Evolutionary conservation across 2,113 vertebrate species (phyloP), one percentile per base, ranked within the genome.

Genomic region (Cacatua alba): DNA sequence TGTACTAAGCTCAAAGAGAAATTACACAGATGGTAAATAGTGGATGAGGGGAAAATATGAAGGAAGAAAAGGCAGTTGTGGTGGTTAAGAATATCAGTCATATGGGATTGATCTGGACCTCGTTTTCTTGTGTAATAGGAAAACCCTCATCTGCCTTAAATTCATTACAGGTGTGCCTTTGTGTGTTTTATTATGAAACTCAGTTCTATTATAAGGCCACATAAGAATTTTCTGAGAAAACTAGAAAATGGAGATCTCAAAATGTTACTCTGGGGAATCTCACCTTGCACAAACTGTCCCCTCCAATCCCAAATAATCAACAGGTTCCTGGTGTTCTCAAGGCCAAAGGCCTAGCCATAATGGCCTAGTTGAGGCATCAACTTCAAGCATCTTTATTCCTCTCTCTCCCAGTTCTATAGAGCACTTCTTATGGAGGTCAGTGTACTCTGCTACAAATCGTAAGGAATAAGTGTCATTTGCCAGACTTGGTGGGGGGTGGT

Each of bases 301-400:
- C 41, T 74, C 13, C 49, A 43, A 29, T n/a, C 23, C n/a, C 29
- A 77, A 88, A 67, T 23, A 70, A 6, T 74, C 25, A 83, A 28
- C 18, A 39, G 18, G 37, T 35, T 69, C n/a, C 49, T 44, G 13
- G 12, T 29, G 21, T 43, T 92, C 55, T 70, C 5, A 1, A 23
- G 70, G 43, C 9, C 35, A 67, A 82, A 63, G 20, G 7, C 29
- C n/a, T 52, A 81, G 11, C 43, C 17, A 31, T 11, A 65, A 37
- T 3, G 3, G 13, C 4, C 60, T 41, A 79, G 12, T 0, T 60
- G 14, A 59, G 11, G 23, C 33, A 59, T 52, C 37, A 55, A 9
- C 33, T 75, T 75, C 55, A 68, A 65, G 28, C 5, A 21, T 12
- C 28, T 37, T 21, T 77, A 4, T 17, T 87, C 7, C 24, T 72